Conservation (phyloP, 2,888 invertebrate species). For the Cerceris ruficornis region DNA sequence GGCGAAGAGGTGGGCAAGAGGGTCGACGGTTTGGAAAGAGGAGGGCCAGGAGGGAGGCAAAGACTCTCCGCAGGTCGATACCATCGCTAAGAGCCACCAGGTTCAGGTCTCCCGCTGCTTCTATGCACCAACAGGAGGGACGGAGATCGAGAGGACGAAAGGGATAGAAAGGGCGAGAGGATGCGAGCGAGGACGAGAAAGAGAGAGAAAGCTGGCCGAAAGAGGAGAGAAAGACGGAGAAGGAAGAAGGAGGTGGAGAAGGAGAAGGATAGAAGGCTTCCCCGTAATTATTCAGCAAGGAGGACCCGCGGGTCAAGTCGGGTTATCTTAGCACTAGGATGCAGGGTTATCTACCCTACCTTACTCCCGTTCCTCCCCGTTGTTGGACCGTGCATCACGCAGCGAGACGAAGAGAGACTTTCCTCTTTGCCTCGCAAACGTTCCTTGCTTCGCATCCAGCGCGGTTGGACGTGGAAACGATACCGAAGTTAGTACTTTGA, state of each 20-base stretch:
- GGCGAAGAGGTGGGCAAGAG: constrained; percentile 67
- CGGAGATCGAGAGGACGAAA: constrained; percentile 29
- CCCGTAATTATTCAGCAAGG: constrained; percentile 81
- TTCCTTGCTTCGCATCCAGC: constrained; percentile 50
- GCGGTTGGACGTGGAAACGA: constrained; percentile 42
- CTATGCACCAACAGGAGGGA: constrained; percentile 56
- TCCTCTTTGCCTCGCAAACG: constrained; percentile 59
- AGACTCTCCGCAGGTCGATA: constrained; percentile 79
- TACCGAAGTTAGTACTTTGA: constrained; percentile 32
- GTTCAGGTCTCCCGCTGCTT: constrained; percentile 77
- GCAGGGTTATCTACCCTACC: constrained; percentile 79
- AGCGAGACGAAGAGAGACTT: constrained; percentile 38
- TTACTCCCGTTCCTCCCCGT: constrained; percentile 71
- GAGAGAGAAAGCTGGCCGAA: constrained; percentile 40
- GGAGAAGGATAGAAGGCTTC: constrained; percentile 69
- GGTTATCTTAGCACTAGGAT: constrained; percentile 76
- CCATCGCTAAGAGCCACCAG: constrained; percentile 78
- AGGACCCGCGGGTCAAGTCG: constrained; percentile 71
- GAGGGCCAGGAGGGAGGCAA: constrained; percentile 69
- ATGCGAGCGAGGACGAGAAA: constrained; percentile 10
- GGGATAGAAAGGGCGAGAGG: constrained; percentile 14
- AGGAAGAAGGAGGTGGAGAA: constrained; percentile 22
- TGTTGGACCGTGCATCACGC: constrained; percentile 43
- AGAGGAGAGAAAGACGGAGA: constrained; percentile 42
- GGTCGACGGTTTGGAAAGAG: constrained; percentile 69